These are phyloP conservation scores for Ormia ochracea DNA, from an alignment of 2,888 invertebrate species.

Conservation along the genomic window DNA sequence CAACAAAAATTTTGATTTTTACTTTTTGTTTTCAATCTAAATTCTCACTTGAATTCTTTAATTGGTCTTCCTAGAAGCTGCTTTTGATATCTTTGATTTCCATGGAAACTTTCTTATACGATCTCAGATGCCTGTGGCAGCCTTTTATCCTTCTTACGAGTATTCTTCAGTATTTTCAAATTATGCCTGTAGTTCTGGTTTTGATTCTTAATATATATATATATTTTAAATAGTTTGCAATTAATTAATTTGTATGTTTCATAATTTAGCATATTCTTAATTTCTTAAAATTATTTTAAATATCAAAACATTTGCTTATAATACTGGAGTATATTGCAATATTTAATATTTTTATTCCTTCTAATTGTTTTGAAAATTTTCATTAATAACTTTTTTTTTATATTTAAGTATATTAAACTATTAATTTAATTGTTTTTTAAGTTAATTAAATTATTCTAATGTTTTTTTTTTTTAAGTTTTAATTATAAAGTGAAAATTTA, in stretches of 20 bases:
- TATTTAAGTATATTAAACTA: neutral
- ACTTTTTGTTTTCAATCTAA: too few relatives aligned
- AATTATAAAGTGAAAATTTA: neutral
- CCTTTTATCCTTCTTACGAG: too few relatives aligned
- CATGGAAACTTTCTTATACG: too few relatives aligned
- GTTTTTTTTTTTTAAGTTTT: neutral
- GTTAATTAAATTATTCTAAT: neutral
- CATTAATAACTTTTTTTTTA: neutral
- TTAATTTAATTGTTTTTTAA: neutral
- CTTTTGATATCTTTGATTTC: too few relatives aligned
- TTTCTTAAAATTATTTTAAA: neutral
- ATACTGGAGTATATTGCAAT: conserved; percentile 30
- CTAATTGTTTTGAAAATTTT: neutral
- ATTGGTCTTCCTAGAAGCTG: too few relatives aligned
- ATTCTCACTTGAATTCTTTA: too few relatives aligned
- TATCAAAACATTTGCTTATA: neutral
- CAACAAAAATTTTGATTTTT: too few relatives aligned
- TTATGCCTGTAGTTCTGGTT: too few relatives aligned
- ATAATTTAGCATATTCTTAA: neutral
- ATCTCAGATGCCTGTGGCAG: too few relatives aligned
- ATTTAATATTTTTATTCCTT: neutral
- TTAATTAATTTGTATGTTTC: neutral
- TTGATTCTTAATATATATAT: too few relatives aligned
- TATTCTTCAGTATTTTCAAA: too few relatives aligned
- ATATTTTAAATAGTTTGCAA: too few relatives aligned